Percentiles rank a stretch among this genome's conserved stretches.
These are phyloP conservation scores for Microcaecilia unicolor DNA, from an alignment of 2,797 vertebrate genomes.

Conservation along the genomic window DNA sequence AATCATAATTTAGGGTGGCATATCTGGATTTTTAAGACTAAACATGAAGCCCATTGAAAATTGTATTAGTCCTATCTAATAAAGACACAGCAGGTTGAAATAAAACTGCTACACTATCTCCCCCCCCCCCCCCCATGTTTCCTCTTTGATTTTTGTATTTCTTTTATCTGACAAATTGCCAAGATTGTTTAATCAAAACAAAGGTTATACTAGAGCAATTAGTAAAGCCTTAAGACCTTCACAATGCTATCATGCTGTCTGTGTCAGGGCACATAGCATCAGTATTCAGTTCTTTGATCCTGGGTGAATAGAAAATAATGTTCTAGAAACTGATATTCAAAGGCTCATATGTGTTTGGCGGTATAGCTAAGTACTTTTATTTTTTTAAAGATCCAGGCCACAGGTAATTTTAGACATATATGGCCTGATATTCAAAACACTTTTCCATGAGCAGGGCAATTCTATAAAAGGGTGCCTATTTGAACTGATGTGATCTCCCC, in stretches of 20 bases:
- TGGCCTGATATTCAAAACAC: no score
- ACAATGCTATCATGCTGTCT: slow-evolving; percentile 46
- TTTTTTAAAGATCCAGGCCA: no score
- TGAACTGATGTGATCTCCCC: no score
- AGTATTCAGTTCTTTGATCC: slow-evolving; percentile 4
- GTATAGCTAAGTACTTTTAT: no score
- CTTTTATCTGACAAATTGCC: slow-evolving; percentile 22
- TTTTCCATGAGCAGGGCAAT: no score
- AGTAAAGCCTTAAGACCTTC: slow-evolving; percentile 28
- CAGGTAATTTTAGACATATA: no score
- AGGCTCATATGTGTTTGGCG: no score
- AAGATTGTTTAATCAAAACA: slow-evolving; percentile 20
- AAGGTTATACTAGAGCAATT: slow-evolving; percentile 16
- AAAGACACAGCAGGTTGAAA: slow-evolving; percentile 32
- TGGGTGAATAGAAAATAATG: no score
- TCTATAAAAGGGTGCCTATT: no score
- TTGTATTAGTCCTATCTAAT: slow-evolving; percentile 37
- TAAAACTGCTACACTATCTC: slow-evolving; percentile 22
- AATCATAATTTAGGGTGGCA: slow-evolving; percentile 29
- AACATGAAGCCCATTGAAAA: slow-evolving; percentile 28
- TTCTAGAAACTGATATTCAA: no score
- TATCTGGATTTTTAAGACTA: slow-evolving; percentile 31
- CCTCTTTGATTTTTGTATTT: slow-evolving; percentile 20
- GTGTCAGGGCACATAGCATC: slow-evolving; percentile 28
- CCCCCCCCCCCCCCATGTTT: slow-evolving; percentile 16